Conservation (phyloP, 2,797 vertebrate species). For the Muscicapa striata region DNA sequence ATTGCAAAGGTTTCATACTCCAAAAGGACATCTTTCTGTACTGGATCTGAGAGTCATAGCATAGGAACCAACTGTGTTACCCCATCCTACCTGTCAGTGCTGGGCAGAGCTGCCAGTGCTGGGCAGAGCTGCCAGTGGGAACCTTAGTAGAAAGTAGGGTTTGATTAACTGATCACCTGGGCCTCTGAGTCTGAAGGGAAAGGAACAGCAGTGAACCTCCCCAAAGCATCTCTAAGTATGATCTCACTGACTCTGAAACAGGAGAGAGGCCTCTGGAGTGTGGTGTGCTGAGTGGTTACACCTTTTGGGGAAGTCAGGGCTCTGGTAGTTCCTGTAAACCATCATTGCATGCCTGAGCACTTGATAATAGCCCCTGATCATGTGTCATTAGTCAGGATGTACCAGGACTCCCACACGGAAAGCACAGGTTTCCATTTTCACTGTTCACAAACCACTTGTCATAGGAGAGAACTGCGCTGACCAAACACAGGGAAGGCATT, state of each 20-base stretch:
- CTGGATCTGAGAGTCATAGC: background rate
- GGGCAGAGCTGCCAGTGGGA: background rate
- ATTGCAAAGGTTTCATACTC: background rate
- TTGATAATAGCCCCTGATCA: background rate
- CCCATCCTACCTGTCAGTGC: background rate
- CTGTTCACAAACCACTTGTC: background rate
- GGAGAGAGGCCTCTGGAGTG: background rate
- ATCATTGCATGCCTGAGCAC: background rate
- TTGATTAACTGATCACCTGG: background rate
- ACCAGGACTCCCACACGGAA: background rate
- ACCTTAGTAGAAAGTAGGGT: background rate
- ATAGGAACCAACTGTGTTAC: background rate
- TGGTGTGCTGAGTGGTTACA: rapidly evolving
- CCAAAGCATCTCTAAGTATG: background rate
- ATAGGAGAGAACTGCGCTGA: background rate
- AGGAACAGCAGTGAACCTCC: background rate
- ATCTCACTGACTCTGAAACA: background rate
- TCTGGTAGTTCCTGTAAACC: background rate
- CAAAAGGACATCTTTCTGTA: background rate
- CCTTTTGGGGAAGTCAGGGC: background rate
- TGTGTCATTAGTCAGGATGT: background rate
- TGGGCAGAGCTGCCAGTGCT: background rate
- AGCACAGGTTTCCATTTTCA: background rate
- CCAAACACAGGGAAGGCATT: background rate
- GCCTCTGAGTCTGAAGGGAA: background rate